These are phyloP conservation scores for Caenorhabditis panamensis DNA, from an alignment of 2,888 invertebrate genomes.

Conservation along the genomic window DNA sequence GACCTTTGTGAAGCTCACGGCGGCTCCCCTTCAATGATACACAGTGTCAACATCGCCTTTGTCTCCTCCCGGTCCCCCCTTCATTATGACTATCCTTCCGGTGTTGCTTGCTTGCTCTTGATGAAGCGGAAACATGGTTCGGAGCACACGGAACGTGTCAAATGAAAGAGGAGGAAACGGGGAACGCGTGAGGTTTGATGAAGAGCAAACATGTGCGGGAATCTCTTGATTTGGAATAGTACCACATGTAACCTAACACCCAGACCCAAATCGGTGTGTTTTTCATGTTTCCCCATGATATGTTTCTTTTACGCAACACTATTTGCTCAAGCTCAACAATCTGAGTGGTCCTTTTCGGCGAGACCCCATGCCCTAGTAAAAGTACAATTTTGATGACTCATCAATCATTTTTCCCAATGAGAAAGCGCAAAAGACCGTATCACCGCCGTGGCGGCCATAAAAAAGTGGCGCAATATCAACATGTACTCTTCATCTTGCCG, in stretches of 20 bases:
- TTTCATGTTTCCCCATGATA: slow-evolving; percentile 50
- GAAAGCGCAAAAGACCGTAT: slow-evolving; percentile 11
- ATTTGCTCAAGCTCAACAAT: slow-evolving; percentile 30
- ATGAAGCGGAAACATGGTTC: slow-evolving; percentile 46
- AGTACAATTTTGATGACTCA: neutral
- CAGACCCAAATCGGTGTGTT: neutral
- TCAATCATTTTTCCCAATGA: neutral
- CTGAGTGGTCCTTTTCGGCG: neutral
- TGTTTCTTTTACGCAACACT: slow-evolving; percentile 24
- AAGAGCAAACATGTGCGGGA: slow-evolving; percentile 37
- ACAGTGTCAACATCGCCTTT: slow-evolving; percentile 31
- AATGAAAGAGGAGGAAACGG: slow-evolving; percentile 4
- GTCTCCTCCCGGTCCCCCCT: slow-evolving; percentile 13
- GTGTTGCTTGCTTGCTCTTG: slow-evolving; percentile 28
- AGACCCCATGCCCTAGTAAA: neutral
- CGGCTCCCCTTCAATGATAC: slow-evolving; percentile 3
- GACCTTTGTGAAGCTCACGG: neutral
- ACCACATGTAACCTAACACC: neutral
- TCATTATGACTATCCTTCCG: slow-evolving; percentile 57
- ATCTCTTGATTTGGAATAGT: slow-evolving; percentile 5
- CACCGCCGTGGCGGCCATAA: slow-evolving; percentile 29
- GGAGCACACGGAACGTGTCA: slow-evolving; percentile 34
- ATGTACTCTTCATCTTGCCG: neutral
- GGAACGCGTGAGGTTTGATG: neutral
- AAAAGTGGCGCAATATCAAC: slow-evolving; percentile 44